phyloP scores from a whole-genome alignment of 2,888 invertebrate species.

The Andrena dorsata region DNA sequence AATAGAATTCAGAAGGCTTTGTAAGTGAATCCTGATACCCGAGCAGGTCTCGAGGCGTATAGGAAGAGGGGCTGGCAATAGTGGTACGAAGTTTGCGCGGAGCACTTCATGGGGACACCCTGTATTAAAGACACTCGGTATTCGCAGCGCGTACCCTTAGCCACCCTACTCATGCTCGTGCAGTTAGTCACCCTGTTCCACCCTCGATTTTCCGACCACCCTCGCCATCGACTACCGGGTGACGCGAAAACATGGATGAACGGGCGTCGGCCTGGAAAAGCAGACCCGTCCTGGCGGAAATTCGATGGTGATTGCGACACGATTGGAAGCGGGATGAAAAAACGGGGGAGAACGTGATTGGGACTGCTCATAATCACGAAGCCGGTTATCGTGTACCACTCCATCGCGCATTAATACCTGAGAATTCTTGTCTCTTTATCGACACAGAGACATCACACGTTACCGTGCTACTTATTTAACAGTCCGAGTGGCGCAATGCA shows the following conservation, averaged over 20 bases:
- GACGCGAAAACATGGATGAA: slow-evolving; percentile 51
- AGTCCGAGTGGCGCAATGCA: too few relatives aligned
- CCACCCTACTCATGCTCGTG: slow-evolving; percentile 71
- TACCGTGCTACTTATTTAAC: too few relatives aligned
- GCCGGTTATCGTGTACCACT: neutral
- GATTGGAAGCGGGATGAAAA: slow-evolving; percentile 33
- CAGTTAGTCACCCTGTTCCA: slow-evolving; percentile 79
- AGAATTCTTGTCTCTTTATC: too few relatives aligned
- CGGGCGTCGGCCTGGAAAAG: slow-evolving; percentile 40
- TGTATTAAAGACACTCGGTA: slow-evolving; percentile 74
- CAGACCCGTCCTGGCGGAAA: slow-evolving; percentile 51
- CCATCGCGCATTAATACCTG: neutral
- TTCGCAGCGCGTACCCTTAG: slow-evolving; percentile 74
- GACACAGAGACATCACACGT: too few relatives aligned
- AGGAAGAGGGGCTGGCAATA: neutral
- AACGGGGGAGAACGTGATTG: neutral
- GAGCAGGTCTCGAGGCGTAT: neutral
- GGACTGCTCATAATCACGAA: neutral
- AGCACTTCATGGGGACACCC: slow-evolving; percentile 62
- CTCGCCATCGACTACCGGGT: slow-evolving; percentile 65
- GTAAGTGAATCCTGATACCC: slow-evolving; percentile 10
- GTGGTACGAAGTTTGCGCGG: slow-evolving; percentile 8
- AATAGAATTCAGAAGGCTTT: neutral
- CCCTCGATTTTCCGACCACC: slow-evolving; percentile 75
- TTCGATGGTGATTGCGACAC: slow-evolving; percentile 61